A percentile compares a stretch with the other conserved stretches of the same genome.
Conservation (phyloP, 2,113 vertebrate genomes). For the Rostratula benghalensis region DNA sequence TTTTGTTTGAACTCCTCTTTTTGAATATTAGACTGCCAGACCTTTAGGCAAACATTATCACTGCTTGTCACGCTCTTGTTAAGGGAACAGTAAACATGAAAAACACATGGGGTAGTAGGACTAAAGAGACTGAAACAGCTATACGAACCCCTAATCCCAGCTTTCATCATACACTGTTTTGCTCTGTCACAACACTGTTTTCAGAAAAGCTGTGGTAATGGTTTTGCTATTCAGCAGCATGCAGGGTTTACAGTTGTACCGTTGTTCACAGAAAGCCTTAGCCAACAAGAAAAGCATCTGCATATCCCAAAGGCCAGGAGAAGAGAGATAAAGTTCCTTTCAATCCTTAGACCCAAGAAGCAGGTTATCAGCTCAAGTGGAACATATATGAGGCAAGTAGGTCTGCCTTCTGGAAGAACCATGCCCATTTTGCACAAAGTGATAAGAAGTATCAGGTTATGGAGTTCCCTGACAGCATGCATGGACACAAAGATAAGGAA, state of each 20-base stretch:
- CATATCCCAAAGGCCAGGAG: background rate
- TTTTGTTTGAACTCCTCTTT: background rate
- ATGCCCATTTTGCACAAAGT: background rate
- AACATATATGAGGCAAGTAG: background rate
- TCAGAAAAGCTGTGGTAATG: background rate
- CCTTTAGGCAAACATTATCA: background rate
- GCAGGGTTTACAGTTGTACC: background rate
- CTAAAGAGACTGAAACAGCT: background rate
- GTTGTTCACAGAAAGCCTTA: background rate
- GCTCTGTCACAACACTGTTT: background rate
- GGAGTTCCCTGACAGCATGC: background rate
- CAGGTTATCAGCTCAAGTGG: background rate
- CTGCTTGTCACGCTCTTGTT: background rate
- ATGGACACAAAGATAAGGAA: conserved; percentile 8
- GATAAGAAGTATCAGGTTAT: conserved; percentile 2
- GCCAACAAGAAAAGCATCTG: background rate
- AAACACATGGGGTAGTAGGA: background rate
- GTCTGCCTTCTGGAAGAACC: background rate
- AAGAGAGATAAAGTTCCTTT: background rate
- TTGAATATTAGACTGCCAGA: background rate
- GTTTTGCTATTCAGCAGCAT: background rate
- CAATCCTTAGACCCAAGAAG: background rate
- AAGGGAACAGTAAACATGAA: background rate
- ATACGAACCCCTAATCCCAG: background rate
- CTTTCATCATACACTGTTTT: background rate